A percentile compares a stretch with the other conserved stretches of the same genome.
phyloP scores from a whole-genome alignment of 92 coral and sea anemone species.

The Desmophyllum pertusum region DNA sequence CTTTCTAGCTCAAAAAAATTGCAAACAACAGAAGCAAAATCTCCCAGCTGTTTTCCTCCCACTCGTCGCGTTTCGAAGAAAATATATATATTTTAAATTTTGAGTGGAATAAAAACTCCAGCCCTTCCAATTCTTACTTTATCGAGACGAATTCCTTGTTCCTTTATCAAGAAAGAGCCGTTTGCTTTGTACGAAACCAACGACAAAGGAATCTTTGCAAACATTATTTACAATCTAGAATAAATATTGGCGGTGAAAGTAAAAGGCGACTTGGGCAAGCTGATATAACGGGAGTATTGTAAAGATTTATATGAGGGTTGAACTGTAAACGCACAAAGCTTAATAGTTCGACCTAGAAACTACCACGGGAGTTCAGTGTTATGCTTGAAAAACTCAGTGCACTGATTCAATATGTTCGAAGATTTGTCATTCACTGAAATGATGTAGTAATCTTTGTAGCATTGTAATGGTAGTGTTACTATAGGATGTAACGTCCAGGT shows the following conservation, averaged over 20 bases:
- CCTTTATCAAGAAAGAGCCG: neutral
- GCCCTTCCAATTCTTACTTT: neutral
- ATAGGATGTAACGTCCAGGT: neutral
- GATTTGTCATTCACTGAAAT: neutral
- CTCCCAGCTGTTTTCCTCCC: constrained; percentile 36
- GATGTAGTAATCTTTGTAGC: neutral
- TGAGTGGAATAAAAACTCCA: neutral
- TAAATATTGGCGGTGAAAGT: neutral
- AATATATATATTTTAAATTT: neutral
- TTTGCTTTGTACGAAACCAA: neutral
- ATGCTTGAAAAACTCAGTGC: constrained; percentile 26
- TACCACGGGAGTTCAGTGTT: neutral
- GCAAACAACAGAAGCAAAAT: constrained; percentile 11
- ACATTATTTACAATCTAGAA: neutral
- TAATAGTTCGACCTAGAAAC: neutral
- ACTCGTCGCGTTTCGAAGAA: neutral
- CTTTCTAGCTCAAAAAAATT: neutral
- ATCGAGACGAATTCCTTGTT: neutral
- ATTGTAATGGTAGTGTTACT: neutral
- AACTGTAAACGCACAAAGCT: neutral
- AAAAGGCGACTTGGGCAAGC: constrained; percentile 2
- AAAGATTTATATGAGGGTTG: neutral
- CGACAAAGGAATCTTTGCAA: neutral
- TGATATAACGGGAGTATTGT: too few species aligned
- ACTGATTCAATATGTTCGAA: constrained; percentile 2